phyloP scores from a whole-genome alignment of 2,888 invertebrate genomes.

The Drosophila greeni region DNA sequence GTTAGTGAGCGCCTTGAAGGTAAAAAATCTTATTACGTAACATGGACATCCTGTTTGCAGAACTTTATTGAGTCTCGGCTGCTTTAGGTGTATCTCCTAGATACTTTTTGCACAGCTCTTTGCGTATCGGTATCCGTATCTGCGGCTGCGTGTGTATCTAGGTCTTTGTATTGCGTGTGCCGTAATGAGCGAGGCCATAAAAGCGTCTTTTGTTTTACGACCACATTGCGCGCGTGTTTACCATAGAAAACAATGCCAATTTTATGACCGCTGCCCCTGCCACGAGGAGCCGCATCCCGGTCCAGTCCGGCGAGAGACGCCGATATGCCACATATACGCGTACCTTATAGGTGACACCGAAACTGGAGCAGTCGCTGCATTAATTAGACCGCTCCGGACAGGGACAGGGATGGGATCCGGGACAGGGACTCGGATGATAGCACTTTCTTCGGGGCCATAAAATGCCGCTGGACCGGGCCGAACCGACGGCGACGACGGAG shows the following conservation, averaged over 20 bases:
- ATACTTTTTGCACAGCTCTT: slow-evolving; percentile 6
- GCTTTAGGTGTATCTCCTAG: slow-evolving; percentile 8
- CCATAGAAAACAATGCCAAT: slow-evolving; percentile 69
- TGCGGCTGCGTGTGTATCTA: slow-evolving; percentile 17
- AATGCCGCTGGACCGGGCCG: slow-evolving; percentile 31
- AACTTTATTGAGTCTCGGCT: background rate
- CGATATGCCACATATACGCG: slow-evolving; percentile 7
- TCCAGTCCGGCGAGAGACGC: slow-evolving; percentile 19
- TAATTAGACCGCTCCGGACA: slow-evolving; percentile 68
- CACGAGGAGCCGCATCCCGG: slow-evolving; percentile 36
- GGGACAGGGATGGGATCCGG: slow-evolving; percentile 13
- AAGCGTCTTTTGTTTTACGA: slow-evolving; percentile 76
- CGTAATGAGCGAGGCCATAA: slow-evolving; percentile 70
- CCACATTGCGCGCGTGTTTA: slow-evolving; percentile 75
- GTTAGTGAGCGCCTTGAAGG: background rate
- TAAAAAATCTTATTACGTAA: background rate
- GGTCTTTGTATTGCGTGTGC: slow-evolving; percentile 54
- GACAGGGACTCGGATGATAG: slow-evolving; percentile 22
- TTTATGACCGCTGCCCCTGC: slow-evolving; percentile 60
- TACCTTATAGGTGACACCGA: slow-evolving; percentile 55
- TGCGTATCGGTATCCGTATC: slow-evolving; percentile 22
- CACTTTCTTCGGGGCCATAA: slow-evolving; percentile 64
- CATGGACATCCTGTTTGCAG: background rate
- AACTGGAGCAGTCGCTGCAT: slow-evolving; percentile 67
- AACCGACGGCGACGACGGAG: slow-evolving; percentile 15